Percentiles rank a stretch among this genome's conserved stretches.
Conservation (phyloP, 2,888 invertebrate species). For the Cryptosula pallasiana region DNA sequence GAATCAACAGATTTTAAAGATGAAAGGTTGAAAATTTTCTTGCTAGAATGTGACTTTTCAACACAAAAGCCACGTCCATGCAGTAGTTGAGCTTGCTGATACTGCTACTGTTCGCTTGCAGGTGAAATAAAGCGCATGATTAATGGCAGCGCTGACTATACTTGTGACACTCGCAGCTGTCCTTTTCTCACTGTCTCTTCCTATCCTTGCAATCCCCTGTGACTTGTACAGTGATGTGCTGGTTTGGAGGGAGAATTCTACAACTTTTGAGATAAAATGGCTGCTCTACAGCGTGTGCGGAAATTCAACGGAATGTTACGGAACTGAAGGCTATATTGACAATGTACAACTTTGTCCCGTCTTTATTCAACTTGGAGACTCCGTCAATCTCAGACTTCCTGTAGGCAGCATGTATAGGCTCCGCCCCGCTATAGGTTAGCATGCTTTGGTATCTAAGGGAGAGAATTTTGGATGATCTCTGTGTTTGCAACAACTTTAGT, state of each 20-base stretch:
- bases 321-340: constrained; percentile 6
- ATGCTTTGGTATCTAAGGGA: no score
- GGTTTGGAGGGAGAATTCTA: background rate
- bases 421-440: constrained; percentile 7
- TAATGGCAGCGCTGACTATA: no score
- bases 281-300: background rate
- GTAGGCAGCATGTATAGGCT: background rate
- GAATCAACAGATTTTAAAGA: no score
- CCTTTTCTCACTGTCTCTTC: background rate
- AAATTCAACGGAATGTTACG: background rate
- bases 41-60: no score
- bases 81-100: no score
- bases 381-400: constrained; percentile 3
- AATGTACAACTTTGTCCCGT: constrained; percentile 1
- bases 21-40: no score
- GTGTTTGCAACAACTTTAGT: no score
- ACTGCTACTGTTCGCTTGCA: no score
- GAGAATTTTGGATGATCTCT: no score
- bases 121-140: no score
- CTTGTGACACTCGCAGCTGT: background rate
- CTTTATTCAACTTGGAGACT: constrained; percentile 6
- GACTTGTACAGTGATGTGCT: background rate
- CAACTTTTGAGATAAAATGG: background rate
- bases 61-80: no score
- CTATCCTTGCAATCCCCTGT: background rate